These are phyloP conservation scores for Catamblyrhynchus diadema DNA, from an alignment of 2,797 vertebrate species.

Conservation along the genomic window DNA sequence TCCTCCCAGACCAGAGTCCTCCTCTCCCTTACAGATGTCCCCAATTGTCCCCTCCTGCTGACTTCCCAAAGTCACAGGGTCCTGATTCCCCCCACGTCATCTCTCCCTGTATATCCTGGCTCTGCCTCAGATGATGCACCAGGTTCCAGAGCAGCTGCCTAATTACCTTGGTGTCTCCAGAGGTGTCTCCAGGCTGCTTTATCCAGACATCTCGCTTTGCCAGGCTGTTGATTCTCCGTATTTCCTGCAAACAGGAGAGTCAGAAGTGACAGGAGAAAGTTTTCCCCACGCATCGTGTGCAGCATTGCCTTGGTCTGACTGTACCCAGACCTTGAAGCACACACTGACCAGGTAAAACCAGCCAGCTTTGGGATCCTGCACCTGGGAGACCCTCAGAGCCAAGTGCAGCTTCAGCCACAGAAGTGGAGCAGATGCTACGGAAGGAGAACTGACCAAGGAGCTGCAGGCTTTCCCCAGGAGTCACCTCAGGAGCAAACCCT, in stretches of 20 bases:
- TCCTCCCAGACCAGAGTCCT: not conserved
- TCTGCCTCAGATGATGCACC: not conserved
- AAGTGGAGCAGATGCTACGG: not conserved
- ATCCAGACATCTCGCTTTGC: conserved; percentile 29
- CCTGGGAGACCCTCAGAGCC: not conserved
- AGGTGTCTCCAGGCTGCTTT: conserved; percentile 13
- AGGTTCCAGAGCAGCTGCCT: not conserved
- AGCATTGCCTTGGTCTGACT: not conserved
- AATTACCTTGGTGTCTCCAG: conserved; percentile 66
- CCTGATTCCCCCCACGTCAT: accelerated
- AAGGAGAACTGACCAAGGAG: not conserved
- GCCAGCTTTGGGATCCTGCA: not conserved
- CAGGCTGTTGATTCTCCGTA: conserved; percentile 21
- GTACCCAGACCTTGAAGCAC: not conserved
- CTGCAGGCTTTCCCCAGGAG: not conserved
- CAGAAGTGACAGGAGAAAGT: not conserved
- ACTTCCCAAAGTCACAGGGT: not conserved
- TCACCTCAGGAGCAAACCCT: not conserved
- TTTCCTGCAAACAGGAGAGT: conserved; percentile 53
- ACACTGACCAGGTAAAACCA: not conserved
- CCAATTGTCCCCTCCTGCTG: not conserved
- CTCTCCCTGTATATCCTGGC: no score
- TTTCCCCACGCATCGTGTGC: accelerated
- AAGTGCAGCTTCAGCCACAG: not conserved
- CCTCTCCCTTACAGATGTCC: not conserved